phyloP scores from a whole-genome alignment of 2,113 vertebrate genomes.

The Climacteris rufus region DNA sequence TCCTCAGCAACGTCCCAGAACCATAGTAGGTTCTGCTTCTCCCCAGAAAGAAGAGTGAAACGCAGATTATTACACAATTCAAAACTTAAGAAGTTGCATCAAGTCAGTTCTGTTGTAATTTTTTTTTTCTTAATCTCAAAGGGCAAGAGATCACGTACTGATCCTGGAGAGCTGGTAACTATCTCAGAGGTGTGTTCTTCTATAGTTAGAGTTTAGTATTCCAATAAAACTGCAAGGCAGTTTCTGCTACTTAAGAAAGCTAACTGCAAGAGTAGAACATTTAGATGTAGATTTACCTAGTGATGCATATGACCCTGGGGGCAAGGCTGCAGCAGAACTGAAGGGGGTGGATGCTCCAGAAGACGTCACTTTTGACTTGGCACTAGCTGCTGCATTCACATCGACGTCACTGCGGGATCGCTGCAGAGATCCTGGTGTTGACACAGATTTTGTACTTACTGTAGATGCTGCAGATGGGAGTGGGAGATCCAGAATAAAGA shows the following conservation, averaged over 20 bases:
- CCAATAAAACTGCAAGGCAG: not conserved
- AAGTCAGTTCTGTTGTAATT: not conserved
- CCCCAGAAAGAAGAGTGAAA: not conserved
- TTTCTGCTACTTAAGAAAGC: not conserved
- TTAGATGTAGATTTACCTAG: constrained; percentile 80
- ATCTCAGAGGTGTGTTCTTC: not conserved
- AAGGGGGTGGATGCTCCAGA: constrained; percentile 82
- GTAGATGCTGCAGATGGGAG: constrained; percentile 80
- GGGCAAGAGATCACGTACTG: constrained; percentile 1
- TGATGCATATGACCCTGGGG: constrained; percentile 96
- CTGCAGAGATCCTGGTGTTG: constrained; percentile 88
- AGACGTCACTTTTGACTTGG: constrained; percentile 90
- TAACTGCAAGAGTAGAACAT: not conserved
- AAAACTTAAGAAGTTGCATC: not conserved
- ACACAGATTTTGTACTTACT: constrained; percentile 79
- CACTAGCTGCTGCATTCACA: constrained; percentile 93
- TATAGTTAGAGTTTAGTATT: not conserved
- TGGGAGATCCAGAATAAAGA: constrained; percentile 50
- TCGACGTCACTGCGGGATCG: constrained; percentile 96
- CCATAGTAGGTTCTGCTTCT: not conserved
- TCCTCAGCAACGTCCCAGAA: not conserved
- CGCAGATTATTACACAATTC: not conserved
- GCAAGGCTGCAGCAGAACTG: constrained; percentile 89
- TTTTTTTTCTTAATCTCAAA: not conserved
- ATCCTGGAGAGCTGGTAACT: not conserved